Conservation (phyloP, 1,140 invertebrate genomes). For the Atta cephalotes region DNA sequence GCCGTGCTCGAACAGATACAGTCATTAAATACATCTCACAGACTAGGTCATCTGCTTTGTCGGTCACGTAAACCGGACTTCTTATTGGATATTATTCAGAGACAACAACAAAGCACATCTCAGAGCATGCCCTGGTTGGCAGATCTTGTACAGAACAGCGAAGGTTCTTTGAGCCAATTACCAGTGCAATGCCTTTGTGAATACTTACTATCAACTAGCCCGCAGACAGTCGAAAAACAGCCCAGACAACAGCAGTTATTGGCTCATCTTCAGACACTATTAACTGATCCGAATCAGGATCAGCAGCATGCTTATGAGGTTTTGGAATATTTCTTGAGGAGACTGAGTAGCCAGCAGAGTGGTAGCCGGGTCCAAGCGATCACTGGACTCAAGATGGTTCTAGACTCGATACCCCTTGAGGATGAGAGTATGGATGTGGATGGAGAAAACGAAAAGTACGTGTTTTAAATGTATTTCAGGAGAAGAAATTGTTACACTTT, state of each 20-base stretch:
- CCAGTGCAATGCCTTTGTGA: constrained; percentile 98
- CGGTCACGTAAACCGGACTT: constrained; percentile 96
- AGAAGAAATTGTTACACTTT: not conserved
- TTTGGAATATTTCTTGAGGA: constrained; percentile 95
- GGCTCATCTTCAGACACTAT: constrained; percentile 90
- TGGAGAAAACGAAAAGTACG: constrained; percentile 82
- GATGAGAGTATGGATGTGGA: constrained; percentile 85
- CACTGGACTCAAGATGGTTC: constrained; percentile 88
- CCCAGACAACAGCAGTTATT: constrained; percentile 93
- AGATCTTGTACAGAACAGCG: constrained; percentile 96
- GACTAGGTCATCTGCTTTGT: constrained; percentile 96
- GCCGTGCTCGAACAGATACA: constrained; percentile 93
- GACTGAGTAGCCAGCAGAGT: constrained; percentile 94
- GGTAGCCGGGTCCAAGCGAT: constrained; percentile 92
- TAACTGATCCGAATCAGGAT: constrained; percentile 88
- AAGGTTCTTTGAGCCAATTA: constrained; percentile 94
- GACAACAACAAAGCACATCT: constrained; percentile 91
- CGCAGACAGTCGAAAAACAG: constrained; percentile 86
- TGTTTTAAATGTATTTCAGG: constrained; percentile 8
- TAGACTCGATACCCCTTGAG: constrained; percentile 84
- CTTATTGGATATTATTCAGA: constrained; percentile 96
- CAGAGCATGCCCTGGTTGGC: constrained; percentile 99
- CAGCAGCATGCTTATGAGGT: constrained; percentile 91
- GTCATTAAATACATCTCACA: constrained; percentile 91
- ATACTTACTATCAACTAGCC: constrained; percentile 94